Conservation (phyloP, 2,113 vertebrate genomes). For the Centrocercus urophasianus region DNA sequence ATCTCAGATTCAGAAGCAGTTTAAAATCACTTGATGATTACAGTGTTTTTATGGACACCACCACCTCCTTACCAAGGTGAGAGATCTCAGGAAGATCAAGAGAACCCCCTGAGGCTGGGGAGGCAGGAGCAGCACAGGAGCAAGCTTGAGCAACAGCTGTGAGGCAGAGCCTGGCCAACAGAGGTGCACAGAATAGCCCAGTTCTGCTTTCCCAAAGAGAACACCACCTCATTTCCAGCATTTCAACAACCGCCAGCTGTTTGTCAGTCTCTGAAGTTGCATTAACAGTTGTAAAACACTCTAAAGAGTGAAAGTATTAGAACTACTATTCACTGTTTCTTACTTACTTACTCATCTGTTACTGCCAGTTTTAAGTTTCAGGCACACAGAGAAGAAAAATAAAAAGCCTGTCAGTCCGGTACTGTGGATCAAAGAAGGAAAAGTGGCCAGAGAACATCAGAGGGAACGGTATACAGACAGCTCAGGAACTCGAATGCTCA, state of each 20-base stretch:
- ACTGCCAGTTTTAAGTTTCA: not conserved
- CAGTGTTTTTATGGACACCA: constrained; percentile 44
- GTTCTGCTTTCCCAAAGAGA: not conserved
- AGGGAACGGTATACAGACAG: rapidly evolving
- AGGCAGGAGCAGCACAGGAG: not conserved
- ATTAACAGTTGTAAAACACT: not conserved
- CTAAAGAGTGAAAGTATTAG: not conserved
- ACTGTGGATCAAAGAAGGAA: not conserved
- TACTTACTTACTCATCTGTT: not conserved
- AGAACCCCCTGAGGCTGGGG: not conserved
- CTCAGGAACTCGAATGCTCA: too few relatives aligned
- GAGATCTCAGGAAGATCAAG: constrained; percentile 5
- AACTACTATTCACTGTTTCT: not conserved
- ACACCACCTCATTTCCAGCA: not conserved
- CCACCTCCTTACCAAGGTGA: constrained; percentile 16
- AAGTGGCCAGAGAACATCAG: not conserved
- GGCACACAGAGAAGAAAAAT: not conserved
- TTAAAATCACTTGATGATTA: constrained; percentile 24
- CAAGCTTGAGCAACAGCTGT: not conserved
- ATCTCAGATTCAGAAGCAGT: not conserved
- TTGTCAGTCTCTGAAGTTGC: not conserved
- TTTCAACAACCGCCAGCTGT: not conserved
- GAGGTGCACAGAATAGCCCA: not conserved
- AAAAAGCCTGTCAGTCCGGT: not conserved
- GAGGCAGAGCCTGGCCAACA: not conserved